Evolutionary conservation across 2,113 vertebrate genomes (phyloP).

Genomic region (Lepisosteus osseus): DNA sequence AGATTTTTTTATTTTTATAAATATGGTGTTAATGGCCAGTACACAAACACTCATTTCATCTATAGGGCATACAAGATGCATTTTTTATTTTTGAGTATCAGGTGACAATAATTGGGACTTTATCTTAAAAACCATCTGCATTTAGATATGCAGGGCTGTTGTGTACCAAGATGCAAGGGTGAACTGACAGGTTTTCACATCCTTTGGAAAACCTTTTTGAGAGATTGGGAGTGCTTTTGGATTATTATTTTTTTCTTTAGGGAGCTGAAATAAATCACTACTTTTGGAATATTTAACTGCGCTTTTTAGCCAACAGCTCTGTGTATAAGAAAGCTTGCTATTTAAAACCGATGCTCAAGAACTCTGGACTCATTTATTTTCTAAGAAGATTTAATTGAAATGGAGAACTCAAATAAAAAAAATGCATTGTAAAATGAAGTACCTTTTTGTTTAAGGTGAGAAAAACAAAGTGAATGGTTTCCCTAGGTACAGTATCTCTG

Average conservation of each 20-base stretch:
- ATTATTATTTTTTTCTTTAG: conserved; percentile 76
- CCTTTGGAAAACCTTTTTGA: conserved; percentile 71
- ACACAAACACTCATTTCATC: too few species aligned
- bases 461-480: too few species aligned
- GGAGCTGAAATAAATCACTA: conserved; percentile 68
- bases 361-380: too few species aligned
- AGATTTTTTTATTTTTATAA: too few species aligned
- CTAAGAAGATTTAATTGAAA: too few species aligned
- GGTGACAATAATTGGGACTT: conserved; percentile 38
- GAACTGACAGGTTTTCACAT: conserved; percentile 74
- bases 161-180: conserved; percentile 44
- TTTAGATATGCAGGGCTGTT: conserved; percentile 41
- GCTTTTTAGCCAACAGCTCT: conserved; percentile 60
- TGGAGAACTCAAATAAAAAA: too few species aligned
- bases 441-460: too few species aligned
- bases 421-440: too few species aligned
- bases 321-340: conserved; percentile 46
- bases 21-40: too few species aligned
- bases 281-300: conserved; percentile 68
- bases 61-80: too few species aligned
- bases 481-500: too few species aligned
- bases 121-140: conserved; percentile 40
- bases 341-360: conserved; percentile 33
- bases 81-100: conserved; percentile 13
- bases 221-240: conserved; percentile 82